Evolutionary conservation across 1,140 invertebrate genomes (phyloP), one percentile per base, ranked within the genome.

Genomic region (Asobara japonica): DNA sequence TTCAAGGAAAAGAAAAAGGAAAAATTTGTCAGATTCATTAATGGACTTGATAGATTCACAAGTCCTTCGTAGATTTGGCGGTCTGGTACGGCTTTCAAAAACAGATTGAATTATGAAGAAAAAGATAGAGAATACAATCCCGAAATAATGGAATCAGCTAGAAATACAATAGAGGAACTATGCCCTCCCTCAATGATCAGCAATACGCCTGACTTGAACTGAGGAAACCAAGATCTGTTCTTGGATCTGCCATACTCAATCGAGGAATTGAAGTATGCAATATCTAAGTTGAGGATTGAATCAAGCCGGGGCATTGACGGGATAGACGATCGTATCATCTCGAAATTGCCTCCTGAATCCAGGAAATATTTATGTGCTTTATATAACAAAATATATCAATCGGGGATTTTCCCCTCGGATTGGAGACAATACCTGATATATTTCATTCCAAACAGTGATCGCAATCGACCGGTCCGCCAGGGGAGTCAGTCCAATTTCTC

Each of bases 1-100:
- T 36, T 70, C n/a, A 70, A 62, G 36, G 38, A 31, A 25, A 70
- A 61, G 25, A 70, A 62, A 33, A 56, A 56, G 7, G 51, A 70
- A 25, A 70, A 33, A 11, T 70, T 70, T 62, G 22, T n/a, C 7
- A 61, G 31, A 13, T 61, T 70, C 29, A 61, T 51, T 11, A 30
- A 61, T 16, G 45, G 56, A 18, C 48, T 70, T 5, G 36, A n/a
- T 11, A 70, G 36, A 16, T 33, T 36, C 25, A 70, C 68, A 1
- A 36, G 38, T 29, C 68, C 51, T 1, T 22, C 25, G 20, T 70
- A 70, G n/a, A 61, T 70, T 8, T 70, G 68, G 48, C 31, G 22
- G 6, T 61, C 31, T 33, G 36, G 60, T 11, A 70, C 60, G n/a
- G 36, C 22, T 16, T 64, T 45, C 30, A 56, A n/a, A 13, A 29